These are phyloP conservation scores for Drosophila kohkoa DNA, from an alignment of 1,140 invertebrate species.

Conservation along the genomic window DNA sequence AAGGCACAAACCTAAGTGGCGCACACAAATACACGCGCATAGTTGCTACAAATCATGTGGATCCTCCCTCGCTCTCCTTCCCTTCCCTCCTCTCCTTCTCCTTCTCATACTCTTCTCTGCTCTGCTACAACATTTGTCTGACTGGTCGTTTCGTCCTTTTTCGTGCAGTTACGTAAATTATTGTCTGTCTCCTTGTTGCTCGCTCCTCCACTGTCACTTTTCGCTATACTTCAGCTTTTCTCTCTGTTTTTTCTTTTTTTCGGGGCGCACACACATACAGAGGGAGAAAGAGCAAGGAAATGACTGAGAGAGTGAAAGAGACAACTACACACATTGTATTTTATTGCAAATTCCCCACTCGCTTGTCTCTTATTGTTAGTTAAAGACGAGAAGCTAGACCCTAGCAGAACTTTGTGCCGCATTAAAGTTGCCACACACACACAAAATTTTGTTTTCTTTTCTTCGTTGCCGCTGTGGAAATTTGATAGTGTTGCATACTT, in stretches of 20 bases:
- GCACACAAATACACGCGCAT: constrained; percentile 48
- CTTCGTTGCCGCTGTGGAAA: constrained; percentile 16
- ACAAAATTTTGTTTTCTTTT: constrained; percentile 27
- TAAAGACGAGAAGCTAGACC: constrained; percentile 49
- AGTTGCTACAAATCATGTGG: constrained; percentile 63
- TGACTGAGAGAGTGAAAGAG: constrained; percentile 7
- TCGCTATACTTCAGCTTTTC: constrained; percentile 61
- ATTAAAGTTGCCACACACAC: constrained; percentile 63
- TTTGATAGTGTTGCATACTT: constrained; percentile 76
- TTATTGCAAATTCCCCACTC: constrained; percentile 75
- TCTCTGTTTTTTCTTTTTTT: constrained; percentile 39
- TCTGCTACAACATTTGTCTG: constrained; percentile 33
- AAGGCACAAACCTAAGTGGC: constrained; percentile 59
- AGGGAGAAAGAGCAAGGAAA: too few relatives aligned
- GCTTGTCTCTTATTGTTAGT: constrained; percentile 58
- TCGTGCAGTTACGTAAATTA: constrained; percentile 80
- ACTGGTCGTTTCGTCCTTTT: constrained; percentile 43
- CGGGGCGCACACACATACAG: constrained; percentile 28
- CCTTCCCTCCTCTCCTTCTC: neutral
- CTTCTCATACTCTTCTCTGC: neutral
- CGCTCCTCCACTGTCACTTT: constrained; percentile 69
- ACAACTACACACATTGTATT: constrained; percentile 59
- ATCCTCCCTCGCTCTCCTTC: constrained; percentile 17
- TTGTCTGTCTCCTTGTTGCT: constrained; percentile 74
- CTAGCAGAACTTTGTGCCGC: constrained; percentile 48